phyloP scores from a whole-genome alignment of 2,888 invertebrate species.

The Asteroscopus sphinx region DNA sequence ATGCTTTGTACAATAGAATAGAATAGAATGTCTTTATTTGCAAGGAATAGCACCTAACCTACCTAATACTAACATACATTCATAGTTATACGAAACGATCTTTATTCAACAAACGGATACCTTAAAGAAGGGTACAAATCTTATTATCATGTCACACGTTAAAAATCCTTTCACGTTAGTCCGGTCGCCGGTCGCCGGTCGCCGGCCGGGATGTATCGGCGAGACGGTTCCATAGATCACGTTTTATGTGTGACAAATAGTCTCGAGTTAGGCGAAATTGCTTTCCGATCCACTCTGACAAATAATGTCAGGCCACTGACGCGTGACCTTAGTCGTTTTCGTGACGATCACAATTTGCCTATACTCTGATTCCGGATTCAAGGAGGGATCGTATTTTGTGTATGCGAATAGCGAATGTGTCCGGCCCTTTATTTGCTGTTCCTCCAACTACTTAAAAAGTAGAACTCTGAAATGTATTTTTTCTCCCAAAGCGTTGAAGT shows the following conservation, averaged over 20 bases:
- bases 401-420: conserved; percentile 71
- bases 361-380: conserved; percentile 69
- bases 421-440: conserved; percentile 71
- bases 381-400: conserved; percentile 71
- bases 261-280: conserved; percentile 86
- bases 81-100: conserved; percentile 12
- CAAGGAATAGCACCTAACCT: too few relatives aligned
- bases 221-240: conserved; percentile 81
- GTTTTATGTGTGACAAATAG: conserved; percentile 89
- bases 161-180: conserved; percentile 64
- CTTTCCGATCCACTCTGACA: conserved; percentile 88
- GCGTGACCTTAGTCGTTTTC: conserved; percentile 82
- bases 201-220: conserved; percentile 70
- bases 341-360: conserved; percentile 83
- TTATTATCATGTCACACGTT: conserved; percentile 62
- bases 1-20: conserved; percentile 1
- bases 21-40: too few relatives aligned
- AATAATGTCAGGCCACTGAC: conserved; percentile 86
- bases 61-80: conserved; percentile 6
- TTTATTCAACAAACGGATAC: conserved; percentile 32
- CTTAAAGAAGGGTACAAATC: conserved; percentile 46
- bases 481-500: conserved; percentile 58
- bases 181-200: conserved; percentile 45
- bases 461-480: conserved; percentile 63
- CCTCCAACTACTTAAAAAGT: conserved; percentile 69